Percentiles rank a stretch among this genome's conserved stretches.
Conservation (phyloP, 64 coral and sea anemone species). For the Trachythela sp. region DNA sequence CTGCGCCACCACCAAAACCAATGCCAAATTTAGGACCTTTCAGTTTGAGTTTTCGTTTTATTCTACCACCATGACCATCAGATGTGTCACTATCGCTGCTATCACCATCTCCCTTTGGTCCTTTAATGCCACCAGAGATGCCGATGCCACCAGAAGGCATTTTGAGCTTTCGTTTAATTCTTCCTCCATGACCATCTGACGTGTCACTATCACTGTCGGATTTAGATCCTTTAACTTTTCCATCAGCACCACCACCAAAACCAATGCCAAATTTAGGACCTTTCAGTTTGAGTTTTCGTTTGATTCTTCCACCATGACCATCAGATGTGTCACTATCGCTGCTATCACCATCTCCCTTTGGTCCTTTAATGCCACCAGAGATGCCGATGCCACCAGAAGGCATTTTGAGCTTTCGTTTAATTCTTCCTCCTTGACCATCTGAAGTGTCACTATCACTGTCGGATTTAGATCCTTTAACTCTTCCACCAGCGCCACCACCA, state of each 20-base stretch:
- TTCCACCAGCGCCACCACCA: background rate
- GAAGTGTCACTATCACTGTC: background rate
- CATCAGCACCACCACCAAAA: background rate
- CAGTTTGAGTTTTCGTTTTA: background rate
- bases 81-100: constrained; percentile 3
- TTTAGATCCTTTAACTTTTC: background rate
- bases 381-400: background rate
- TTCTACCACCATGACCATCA: background rate
- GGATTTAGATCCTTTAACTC: background rate
- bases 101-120: background rate
- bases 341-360: background rate
- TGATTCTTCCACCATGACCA: background rate
- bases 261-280: background rate
- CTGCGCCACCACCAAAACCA: background rate
- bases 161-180: background rate
- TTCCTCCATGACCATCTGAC: background rate
- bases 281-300: background rate
- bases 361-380: background rate
- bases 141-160: too few relatives aligned
- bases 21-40: too few relatives aligned
- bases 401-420: background rate
- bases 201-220: background rate
- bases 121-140: background rate
- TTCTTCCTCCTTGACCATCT: background rate
- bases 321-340: background rate